A percentile compares a stretch with the other conserved stretches of the same genome.
These are phyloP conservation scores for Gisinianus flammeolus DNA, from an alignment of 2,888 invertebrate genomes.

Conservation along the genomic window DNA sequence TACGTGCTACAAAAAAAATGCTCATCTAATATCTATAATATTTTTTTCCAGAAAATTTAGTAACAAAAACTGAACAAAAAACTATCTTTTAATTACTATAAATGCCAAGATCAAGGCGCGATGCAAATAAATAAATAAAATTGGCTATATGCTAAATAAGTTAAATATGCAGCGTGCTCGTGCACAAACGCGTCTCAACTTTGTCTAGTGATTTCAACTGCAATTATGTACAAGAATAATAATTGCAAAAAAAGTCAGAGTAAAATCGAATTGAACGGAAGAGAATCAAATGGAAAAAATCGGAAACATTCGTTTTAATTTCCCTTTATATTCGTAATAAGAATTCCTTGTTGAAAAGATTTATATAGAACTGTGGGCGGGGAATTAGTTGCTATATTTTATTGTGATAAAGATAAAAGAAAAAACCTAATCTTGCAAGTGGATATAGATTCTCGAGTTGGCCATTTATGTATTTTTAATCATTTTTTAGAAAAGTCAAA, in stretches of 20 bases:
- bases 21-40: not conserved
- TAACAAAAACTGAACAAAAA: not conserved
- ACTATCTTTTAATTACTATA: not conserved
- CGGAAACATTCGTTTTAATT: no score
- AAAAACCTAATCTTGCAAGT: no score
- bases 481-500: no score
- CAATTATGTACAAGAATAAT: not conserved
- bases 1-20: not conserved
- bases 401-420: no score
- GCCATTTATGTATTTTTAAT: no score
- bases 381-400: no score
- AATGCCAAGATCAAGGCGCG: not conserved
- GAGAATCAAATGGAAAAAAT: constrained; percentile 41
- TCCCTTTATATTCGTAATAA: no score
- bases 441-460: no score
- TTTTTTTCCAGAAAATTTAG: not conserved
- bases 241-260: not conserved
- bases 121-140: not conserved
- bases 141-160: not conserved
- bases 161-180: not conserved
- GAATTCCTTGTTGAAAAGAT: no score
- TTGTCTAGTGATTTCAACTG: not conserved
- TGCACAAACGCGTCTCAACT: not conserved
- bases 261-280: not conserved
- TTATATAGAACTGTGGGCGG: no score